Conservation (phyloP, 2,888 invertebrate species). For the Thymelicus sylvestris region DNA sequence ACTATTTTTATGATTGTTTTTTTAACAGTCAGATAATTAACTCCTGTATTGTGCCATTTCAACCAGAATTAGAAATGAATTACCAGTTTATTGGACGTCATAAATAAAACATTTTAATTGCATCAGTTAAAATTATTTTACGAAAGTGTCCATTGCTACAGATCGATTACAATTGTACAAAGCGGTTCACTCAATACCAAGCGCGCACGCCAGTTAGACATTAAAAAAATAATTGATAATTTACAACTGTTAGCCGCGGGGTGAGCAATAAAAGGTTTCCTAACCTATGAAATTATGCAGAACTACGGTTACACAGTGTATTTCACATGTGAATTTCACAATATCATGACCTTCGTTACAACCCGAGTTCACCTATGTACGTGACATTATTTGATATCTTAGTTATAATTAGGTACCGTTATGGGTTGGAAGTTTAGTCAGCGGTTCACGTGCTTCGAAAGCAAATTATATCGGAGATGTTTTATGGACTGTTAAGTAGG, state of each 20-base stretch:
- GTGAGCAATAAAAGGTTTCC: conserved; percentile 55
- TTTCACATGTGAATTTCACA: conserved; percentile 58
- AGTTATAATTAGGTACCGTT: conserved; percentile 46
- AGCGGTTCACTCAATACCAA: conserved; percentile 37
- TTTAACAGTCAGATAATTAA: no score
- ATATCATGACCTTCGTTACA: conserved; percentile 46
- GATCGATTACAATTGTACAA: conserved; percentile 14
- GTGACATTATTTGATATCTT: conserved; percentile 54
- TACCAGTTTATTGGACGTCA: no score
- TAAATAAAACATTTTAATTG: conserved; percentile 10
- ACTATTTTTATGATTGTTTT: no score
- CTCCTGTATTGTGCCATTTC: no score
- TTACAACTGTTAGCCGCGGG: conserved; percentile 41
- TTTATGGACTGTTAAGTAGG: conserved; percentile 9
- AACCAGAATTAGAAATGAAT: no score
- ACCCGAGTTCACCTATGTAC: conserved; percentile 48
- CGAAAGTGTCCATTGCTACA: conserved; percentile 33
- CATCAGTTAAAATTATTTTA: conserved; percentile 13
- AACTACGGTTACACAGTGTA: conserved; percentile 54
- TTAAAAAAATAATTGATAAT: conserved; percentile 49
- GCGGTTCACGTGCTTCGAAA: conserved; percentile 15
- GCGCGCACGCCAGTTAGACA: conserved; percentile 42
- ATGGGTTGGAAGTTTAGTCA: conserved; percentile 45
- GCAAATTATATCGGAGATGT: neutral
- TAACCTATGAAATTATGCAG: conserved; percentile 60